Conservation (phyloP, 30 jellyfish, hydroid and myxozoan genomes). For the Aurelia coerulea region DNA sequence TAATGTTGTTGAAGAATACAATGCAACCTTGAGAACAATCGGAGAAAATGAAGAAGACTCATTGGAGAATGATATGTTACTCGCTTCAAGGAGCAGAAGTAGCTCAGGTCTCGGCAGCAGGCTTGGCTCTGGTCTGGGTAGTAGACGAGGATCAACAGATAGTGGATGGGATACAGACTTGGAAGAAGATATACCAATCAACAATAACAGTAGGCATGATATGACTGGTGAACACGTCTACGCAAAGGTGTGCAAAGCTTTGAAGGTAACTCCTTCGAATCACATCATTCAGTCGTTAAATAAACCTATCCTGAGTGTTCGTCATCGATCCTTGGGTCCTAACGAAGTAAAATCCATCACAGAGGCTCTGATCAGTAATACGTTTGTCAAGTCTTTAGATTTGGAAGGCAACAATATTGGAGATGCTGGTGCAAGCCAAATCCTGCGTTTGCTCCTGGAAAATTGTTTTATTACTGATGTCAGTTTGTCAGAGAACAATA, state of each 20-base stretch:
- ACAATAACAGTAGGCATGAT: conserved; percentile 18
- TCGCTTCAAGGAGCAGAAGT: neutral
- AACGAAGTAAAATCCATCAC: conserved; percentile 67
- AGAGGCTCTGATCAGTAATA: conserved; percentile 53
- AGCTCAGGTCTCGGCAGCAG: neutral
- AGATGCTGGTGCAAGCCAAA: conserved; percentile 12
- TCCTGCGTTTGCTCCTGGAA: conserved; percentile 50
- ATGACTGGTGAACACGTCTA: conserved; percentile 46
- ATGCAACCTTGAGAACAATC: conserved; percentile 1
- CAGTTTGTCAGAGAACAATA: conserved; percentile 61
- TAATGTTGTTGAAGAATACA: conserved; percentile 40
- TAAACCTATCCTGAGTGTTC: conserved; percentile 17
- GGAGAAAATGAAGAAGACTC: neutral
- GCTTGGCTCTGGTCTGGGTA: neutral
- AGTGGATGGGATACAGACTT: conserved; percentile 81
- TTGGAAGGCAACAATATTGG: conserved; percentile 68
- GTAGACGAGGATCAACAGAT: conserved; percentile 22
- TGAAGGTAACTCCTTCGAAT: conserved; percentile 56
- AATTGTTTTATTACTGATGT: conserved; percentile 58
- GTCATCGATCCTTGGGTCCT: conserved; percentile 69
- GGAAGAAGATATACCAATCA: conserved; percentile 15
- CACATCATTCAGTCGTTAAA: conserved; percentile 45
- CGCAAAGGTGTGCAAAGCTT: conserved; percentile 23
- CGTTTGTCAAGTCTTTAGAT: conserved; percentile 59
- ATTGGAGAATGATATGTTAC: no score